Percentiles rank a stretch among this genome's conserved stretches.
phyloP scores from a whole-genome alignment of 2,888 invertebrate genomes.

The Zygogramma bicolorata region DNA sequence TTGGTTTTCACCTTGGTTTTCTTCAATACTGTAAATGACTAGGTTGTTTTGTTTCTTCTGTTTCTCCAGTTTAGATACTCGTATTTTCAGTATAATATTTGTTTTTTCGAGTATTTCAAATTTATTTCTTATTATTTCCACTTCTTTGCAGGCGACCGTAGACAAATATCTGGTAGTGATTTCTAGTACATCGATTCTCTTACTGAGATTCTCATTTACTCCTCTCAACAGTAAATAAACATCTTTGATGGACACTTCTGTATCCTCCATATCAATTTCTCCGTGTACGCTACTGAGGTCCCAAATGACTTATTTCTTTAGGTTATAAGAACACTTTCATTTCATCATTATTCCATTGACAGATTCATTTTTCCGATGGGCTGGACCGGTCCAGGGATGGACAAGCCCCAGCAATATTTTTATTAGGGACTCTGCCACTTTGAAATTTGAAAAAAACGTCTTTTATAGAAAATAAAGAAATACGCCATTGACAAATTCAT shows the following conservation, averaged over 20 bases:
- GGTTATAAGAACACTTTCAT: too few relatives aligned
- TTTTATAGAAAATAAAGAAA: too few relatives aligned
- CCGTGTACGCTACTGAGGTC: constrained; percentile 5
- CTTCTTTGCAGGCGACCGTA: constrained; percentile 10
- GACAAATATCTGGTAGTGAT: neutral
- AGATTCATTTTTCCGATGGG: too few relatives aligned
- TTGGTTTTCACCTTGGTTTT: constrained; percentile 9
- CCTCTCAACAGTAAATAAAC: constrained; percentile 3
- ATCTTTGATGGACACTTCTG: constrained; percentile 18
- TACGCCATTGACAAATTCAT: too few relatives aligned
- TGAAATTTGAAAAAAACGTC: too few relatives aligned
- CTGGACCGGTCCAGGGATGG: too few relatives aligned
- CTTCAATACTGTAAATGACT: constrained; percentile 12
- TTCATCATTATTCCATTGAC: too few relatives aligned
- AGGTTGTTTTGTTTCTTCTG: constrained; percentile 13
- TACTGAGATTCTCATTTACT: constrained; percentile 13
- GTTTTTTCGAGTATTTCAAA: constrained; percentile 12
- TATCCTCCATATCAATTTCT: constrained; percentile 10
- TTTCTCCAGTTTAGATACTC: constrained; percentile 4
- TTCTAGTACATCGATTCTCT: constrained; percentile 11
- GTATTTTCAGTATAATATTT: constrained; percentile 6
- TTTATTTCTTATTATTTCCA: constrained; percentile 1
- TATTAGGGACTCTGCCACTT: too few relatives aligned
- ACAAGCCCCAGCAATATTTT: too few relatives aligned
- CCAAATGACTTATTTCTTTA: too few relatives aligned